Conservation (phyloP, 2,113 vertebrate genomes). For the Clupea harengus region DNA sequence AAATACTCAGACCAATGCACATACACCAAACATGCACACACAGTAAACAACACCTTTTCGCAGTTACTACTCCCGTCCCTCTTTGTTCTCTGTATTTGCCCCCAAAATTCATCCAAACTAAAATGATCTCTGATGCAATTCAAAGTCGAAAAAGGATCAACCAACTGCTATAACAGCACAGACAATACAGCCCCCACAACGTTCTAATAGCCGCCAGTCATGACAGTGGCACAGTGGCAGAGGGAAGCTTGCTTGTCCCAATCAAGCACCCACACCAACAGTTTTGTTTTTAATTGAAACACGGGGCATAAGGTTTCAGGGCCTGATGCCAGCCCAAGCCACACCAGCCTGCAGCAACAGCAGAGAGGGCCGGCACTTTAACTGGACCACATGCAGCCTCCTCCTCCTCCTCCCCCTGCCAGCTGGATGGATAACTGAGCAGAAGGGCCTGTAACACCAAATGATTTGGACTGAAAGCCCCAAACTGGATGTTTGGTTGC, state of each 20-base stretch:
- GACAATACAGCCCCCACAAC: background rate
- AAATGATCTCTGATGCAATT: background rate
- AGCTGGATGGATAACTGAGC: constrained; percentile 49
- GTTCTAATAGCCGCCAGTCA: background rate
- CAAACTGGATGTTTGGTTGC: constrained; percentile 32
- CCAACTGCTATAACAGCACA: background rate
- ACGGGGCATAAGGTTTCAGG: constrained; percentile 38
- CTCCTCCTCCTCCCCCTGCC: constrained; percentile 33
- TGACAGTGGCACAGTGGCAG: background rate
- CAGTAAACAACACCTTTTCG: background rate
- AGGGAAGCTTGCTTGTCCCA: constrained; percentile 28
- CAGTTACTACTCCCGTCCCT: background rate
- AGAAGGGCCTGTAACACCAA: constrained; percentile 39
- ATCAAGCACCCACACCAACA: constrained; percentile 15
- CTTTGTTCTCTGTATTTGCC: background rate
- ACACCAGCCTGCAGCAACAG: constrained; percentile 23
- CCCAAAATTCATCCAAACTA: background rate
- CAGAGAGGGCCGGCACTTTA: constrained; percentile 34
- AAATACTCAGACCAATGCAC: background rate
- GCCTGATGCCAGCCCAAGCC: background rate
- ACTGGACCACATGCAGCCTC: constrained; percentile 35
- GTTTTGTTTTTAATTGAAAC: constrained; percentile 25
- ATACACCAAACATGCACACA: background rate
- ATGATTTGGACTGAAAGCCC: constrained; percentile 40
- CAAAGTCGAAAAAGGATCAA: background rate